Evolutionary conservation across 2,113 vertebrate genomes (phyloP).

Genomic region (Perca schrenkii): DNA sequence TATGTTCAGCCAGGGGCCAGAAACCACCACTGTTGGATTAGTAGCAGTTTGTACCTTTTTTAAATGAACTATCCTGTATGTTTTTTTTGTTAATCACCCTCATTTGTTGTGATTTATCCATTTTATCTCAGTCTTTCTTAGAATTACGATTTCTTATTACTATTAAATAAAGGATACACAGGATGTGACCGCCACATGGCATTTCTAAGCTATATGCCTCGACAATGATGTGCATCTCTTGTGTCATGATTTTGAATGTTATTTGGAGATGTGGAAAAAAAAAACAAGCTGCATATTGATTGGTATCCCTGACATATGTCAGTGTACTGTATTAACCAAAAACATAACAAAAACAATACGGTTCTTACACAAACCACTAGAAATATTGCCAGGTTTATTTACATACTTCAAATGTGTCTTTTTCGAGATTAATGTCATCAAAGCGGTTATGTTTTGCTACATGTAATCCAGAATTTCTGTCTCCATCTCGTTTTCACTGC

Average conservation of each 20-base stretch:
- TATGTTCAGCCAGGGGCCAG: background rate
- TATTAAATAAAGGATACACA: background rate
- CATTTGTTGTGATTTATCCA: no score
- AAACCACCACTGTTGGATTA: background rate
- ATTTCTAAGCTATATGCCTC: background rate
- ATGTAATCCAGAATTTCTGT: slow-evolving; percentile 96
- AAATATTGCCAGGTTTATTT: slow-evolving; percentile 51
- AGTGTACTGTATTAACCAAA: background rate
- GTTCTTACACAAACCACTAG: background rate
- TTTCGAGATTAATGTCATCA: background rate
- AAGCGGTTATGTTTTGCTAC: slow-evolving; percentile 63
- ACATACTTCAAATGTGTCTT: background rate
- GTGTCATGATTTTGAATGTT: background rate
- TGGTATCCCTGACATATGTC: background rate
- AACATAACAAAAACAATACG: background rate
- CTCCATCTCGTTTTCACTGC: slow-evolving; percentile 98
- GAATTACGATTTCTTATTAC: background rate
- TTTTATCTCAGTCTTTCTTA: background rate
- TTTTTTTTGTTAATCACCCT: background rate
- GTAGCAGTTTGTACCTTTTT: background rate
- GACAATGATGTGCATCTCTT: background rate
- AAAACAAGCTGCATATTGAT: background rate
- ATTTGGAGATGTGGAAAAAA: background rate
- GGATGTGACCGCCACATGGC: background rate
- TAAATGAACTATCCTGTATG: background rate